Conservation (phyloP, 37 sponge, comb jelly and placozoan species). For the Chondrosia reniformis region DNA sequence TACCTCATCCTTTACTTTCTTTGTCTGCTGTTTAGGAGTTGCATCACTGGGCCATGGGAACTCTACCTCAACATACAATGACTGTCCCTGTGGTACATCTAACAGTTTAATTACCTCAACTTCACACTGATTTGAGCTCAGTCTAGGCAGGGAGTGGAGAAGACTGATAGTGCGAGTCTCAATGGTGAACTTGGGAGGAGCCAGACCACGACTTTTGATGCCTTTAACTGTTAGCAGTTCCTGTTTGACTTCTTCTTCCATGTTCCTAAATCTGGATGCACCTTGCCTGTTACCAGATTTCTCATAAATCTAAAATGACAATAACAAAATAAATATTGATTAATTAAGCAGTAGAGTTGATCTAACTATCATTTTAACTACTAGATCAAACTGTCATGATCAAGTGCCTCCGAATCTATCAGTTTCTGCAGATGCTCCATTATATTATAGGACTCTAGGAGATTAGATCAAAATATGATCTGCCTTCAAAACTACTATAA, state of each 20-base stretch:
- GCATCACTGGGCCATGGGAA: conserved; percentile 82
- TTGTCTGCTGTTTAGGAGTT: conserved; percentile 39
- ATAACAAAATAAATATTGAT: too few relatives aligned
- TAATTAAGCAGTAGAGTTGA: too few relatives aligned
- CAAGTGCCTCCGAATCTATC: too few relatives aligned
- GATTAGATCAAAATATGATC: too few relatives aligned
- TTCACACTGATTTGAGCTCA: conserved; percentile 66
- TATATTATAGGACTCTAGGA: too few relatives aligned
- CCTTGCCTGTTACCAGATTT: conserved; percentile 44
- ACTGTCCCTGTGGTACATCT: conserved; percentile 75
- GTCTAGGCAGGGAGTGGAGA: conserved; percentile 56
- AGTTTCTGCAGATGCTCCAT: too few relatives aligned
- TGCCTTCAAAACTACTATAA: too few relatives aligned
- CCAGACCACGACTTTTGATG: conserved; percentile 51
- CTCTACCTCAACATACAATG: conserved; percentile 78
- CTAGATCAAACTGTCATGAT: too few relatives aligned
- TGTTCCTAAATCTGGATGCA: conserved; percentile 68
- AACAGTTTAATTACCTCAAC: conserved; percentile 56
- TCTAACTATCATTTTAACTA: too few relatives aligned
- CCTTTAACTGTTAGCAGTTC: conserved; percentile 77
- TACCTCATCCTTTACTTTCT: conserved; percentile 12
- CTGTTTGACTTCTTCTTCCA: conserved; percentile 60
- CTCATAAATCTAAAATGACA: conserved; percentile 54
- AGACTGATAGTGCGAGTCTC: conserved; percentile 80
- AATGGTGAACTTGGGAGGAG: conserved; percentile 82